A percentile compares a stretch with the other conserved stretches of the same genome.
These are phyloP conservation scores for Urocolius indicus DNA, from an alignment of 2,113 vertebrate genomes.

Conservation along the genomic window DNA sequence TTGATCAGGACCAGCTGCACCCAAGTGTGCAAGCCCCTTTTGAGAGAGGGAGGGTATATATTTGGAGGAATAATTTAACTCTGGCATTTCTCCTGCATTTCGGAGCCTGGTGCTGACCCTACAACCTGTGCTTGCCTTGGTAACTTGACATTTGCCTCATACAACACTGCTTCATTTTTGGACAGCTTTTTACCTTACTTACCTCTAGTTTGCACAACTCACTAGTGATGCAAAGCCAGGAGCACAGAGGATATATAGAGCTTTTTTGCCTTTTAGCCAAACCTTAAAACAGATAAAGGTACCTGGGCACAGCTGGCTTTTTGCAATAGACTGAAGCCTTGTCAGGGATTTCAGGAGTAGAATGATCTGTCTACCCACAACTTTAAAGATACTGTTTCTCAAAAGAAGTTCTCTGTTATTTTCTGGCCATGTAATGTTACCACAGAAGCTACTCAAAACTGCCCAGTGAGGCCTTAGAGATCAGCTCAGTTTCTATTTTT, in stretches of 20 bases:
- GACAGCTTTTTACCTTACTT: neutral
- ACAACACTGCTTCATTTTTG: neutral
- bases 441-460: constrained; percentile 16
- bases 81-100: neutral
- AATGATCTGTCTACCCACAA: neutral
- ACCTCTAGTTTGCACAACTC: neutral
- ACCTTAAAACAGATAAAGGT: neutral
- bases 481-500: neutral
- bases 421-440: neutral
- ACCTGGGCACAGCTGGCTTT: fast-evolving
- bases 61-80: neutral
- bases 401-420: neutral
- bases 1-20: neutral
- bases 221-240: neutral
- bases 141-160: neutral
- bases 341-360: neutral
- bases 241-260: neutral
- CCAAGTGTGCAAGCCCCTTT: neutral
- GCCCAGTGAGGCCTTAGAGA: neutral
- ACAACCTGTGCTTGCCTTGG: neutral
- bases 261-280: neutral
- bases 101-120: neutral
- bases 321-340: neutral
- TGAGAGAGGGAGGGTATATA: neutral
- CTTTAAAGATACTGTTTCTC: neutral